A percentile compares a stretch with the other conserved stretches of the same genome.
phyloP scores from a whole-genome alignment of 2,888 invertebrate genomes.

The Latrodectus hesperus region DNA sequence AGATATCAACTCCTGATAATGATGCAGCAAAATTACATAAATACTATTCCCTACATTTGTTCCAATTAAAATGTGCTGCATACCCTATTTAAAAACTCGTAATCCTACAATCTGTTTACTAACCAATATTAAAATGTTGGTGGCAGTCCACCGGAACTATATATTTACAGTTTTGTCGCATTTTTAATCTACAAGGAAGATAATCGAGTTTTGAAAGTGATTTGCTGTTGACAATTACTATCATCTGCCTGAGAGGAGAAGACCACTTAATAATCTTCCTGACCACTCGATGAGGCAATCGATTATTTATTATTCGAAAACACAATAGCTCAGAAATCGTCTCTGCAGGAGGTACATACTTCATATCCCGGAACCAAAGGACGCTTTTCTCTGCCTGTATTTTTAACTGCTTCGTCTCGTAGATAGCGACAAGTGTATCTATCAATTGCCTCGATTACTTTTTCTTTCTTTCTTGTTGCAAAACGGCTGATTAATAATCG shows the following conservation, averaged over 20 bases:
- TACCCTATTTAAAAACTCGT: too few species aligned
- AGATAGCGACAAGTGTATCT: not conserved
- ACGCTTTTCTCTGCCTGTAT: not conserved
- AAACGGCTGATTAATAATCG: too few species aligned
- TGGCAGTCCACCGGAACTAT: too few species aligned
- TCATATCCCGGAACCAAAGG: constrained; percentile 44
- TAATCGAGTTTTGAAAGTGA: not conserved
- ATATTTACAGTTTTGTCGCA: too few species aligned
- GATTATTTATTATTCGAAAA: not conserved
- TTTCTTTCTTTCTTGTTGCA: not conserved
- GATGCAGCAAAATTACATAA: too few species aligned
- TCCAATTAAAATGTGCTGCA: too few species aligned
- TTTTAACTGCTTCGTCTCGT: not conserved
- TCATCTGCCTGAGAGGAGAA: not conserved
- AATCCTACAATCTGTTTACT: too few species aligned
- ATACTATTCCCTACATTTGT: too few species aligned
- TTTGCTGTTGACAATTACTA: not conserved
- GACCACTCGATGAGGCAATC: not conserved
- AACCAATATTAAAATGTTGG: too few species aligned
- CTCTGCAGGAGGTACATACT: constrained; percentile 58
- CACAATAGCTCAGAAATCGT: constrained; percentile 33
- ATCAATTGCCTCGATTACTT: not conserved
- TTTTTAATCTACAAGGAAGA: not conserved
- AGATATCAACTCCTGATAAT: too few species aligned
- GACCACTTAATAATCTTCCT: not conserved